Percentiles rank a stretch among this genome's conserved stretches.
Conservation (phyloP, 2,888 invertebrate genomes). For the Schizotus pectinicornis region DNA sequence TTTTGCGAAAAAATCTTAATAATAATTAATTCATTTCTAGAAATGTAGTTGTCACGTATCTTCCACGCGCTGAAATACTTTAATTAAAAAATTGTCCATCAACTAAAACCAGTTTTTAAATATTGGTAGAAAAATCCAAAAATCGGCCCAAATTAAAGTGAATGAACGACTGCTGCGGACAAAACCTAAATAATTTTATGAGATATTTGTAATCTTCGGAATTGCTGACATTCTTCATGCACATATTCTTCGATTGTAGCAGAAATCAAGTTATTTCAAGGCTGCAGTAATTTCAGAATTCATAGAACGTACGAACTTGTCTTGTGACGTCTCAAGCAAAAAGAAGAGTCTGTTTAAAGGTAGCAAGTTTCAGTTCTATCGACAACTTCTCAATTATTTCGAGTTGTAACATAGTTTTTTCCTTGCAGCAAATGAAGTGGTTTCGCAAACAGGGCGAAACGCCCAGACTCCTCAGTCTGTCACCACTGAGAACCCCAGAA, state of each 20-base stretch:
- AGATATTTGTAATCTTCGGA: not conserved
- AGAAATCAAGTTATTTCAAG: slow-evolving; percentile 36
- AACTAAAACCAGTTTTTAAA: slow-evolving; percentile 18
- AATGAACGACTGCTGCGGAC: not conserved
- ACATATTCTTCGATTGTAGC: slow-evolving; percentile 33
- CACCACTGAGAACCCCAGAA: slow-evolving; percentile 65
- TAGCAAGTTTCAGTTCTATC: slow-evolving; percentile 16
- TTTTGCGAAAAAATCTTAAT: slow-evolving; percentile 12
- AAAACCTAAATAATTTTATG: slow-evolving; percentile 1
- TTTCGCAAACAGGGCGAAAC: slow-evolving; percentile 71
- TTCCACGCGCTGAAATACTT: slow-evolving; percentile 22
- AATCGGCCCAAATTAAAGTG: slow-evolving; percentile 5
- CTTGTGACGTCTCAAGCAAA: slow-evolving; percentile 23
- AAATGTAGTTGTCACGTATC: slow-evolving; percentile 14
- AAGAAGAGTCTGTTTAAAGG: slow-evolving; percentile 25
- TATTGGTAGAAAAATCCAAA: slow-evolving; percentile 7
- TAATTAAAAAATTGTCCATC: slow-evolving; percentile 13
- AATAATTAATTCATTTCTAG: slow-evolving; percentile 13
- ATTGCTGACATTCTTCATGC: slow-evolving; percentile 19
- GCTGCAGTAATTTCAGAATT: slow-evolving; percentile 34
- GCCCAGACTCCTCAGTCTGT: slow-evolving; percentile 72
- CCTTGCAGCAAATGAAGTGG: slow-evolving; percentile 68
- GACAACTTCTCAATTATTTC: slow-evolving; percentile 5
- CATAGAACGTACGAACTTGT: slow-evolving; percentile 35
- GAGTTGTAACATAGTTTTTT: slow-evolving; percentile 4